Evolutionary conservation across 2,113 vertebrate species (phyloP).

Genomic region (Prolemur simus): DNA sequence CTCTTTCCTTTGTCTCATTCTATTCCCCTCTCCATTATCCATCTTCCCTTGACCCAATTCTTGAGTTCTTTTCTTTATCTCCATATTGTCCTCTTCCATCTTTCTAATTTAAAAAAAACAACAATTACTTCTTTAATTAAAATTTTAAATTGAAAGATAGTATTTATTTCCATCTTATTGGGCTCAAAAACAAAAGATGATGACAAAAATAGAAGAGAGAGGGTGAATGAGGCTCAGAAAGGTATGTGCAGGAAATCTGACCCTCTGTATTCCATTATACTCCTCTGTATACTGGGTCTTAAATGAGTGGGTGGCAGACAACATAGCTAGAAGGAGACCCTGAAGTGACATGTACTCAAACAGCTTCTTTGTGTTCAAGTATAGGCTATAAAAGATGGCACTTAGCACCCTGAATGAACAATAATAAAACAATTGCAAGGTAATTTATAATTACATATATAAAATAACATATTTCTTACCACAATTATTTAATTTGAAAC

Average conservation of each 20-base stretch:
- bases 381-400: background rate
- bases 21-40: background rate
- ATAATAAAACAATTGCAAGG: background rate
- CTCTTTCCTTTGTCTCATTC: background rate
- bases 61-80: background rate
- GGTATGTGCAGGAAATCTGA: background rate
- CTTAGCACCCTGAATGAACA: background rate
- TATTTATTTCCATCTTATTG: background rate
- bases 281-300: background rate
- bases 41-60: too few species aligned
- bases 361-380: background rate
- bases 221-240: background rate
- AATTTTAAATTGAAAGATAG: background rate
- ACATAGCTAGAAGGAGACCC: background rate
- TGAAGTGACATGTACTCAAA: background rate
- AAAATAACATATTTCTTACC: background rate
- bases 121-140: background rate
- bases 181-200: background rate
- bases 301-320: rapidly evolving
- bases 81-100: background rate
- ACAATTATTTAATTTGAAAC: conserved; percentile 28
- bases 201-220: background rate
- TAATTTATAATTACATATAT: background rate
- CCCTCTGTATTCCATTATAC: background rate
- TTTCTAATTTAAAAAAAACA: background rate